A percentile compares a stretch with the other conserved stretches of the same genome.
Conservation (phyloP, 2,888 invertebrate genomes). For the Sabatieria punctata region DNA sequence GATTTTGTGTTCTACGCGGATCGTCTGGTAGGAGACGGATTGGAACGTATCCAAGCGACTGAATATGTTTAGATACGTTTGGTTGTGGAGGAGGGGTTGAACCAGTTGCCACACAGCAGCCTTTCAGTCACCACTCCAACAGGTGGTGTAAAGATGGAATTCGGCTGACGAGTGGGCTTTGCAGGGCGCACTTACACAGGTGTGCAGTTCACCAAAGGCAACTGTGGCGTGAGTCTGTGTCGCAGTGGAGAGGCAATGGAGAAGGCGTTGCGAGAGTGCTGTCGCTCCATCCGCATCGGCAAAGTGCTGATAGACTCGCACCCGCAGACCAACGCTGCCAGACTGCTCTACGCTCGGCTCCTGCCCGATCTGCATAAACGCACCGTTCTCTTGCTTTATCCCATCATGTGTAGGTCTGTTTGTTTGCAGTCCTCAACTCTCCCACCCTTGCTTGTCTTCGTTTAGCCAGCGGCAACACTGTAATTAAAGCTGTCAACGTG, state of each 20-base stretch:
- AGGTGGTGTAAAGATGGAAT: conserved; percentile 21
- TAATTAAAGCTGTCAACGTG: conserved; percentile 77
- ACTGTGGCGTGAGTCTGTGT: conserved; percentile 95
- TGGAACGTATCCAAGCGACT: too few species aligned
- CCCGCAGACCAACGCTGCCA: conserved; percentile 78
- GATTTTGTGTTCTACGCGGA: conserved; percentile 99
- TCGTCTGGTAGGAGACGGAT: conserved; percentile 63
- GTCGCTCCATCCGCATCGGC: conserved; percentile 90
- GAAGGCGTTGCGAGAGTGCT: conserved; percentile 63
- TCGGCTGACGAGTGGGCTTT: not conserved
- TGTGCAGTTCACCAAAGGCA: conserved; percentile 82
- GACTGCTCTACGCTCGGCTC: conserved; percentile 86
- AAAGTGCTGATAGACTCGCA: conserved; percentile 94
- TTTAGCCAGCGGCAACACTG: conserved; percentile 76
- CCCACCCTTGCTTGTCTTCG: too few species aligned
- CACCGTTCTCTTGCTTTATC: conserved; percentile 85
- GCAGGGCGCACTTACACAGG: conserved; percentile 68
- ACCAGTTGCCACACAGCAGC: conserved; percentile 81
- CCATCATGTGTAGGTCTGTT: conserved; percentile 67
- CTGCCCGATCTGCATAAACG: conserved; percentile 80
- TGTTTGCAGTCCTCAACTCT: not conserved
- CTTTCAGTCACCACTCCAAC: conserved; percentile 83
- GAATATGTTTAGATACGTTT: conserved; percentile 59
- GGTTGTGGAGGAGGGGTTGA: conserved; percentile 92
- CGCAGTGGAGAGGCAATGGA: conserved; percentile 78